phyloP scores from a whole-genome alignment of 2,113 vertebrate species.

The Podarcis cretensis region DNA sequence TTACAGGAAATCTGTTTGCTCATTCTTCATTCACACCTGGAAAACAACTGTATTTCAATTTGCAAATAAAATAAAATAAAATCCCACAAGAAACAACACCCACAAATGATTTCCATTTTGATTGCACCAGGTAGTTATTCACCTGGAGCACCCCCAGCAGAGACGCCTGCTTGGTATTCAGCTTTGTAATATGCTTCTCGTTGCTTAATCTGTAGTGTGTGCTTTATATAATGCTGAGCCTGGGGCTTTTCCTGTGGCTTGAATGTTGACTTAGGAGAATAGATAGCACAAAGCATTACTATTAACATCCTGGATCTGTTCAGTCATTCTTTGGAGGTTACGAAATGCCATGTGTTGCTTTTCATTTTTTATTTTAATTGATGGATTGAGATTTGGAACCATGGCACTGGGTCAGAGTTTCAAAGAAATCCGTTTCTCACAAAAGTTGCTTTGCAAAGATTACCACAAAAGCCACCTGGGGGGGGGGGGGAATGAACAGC shows the following conservation, averaged over 20 bases:
- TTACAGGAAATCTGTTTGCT: background rate
- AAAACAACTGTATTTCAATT: background rate
- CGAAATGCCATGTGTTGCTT: background rate
- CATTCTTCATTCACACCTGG: background rate
- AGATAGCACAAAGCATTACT: background rate
- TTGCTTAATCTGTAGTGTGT: constrained; percentile 15
- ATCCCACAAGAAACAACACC: background rate
- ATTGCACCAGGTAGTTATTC: background rate
- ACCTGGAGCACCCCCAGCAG: background rate
- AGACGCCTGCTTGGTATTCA: background rate
- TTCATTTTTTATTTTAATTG: background rate
- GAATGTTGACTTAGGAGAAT: background rate
- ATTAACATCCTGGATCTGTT: constrained; percentile 11
- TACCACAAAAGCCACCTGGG: background rate
- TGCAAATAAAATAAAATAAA: background rate
- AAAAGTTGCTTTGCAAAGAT: background rate
- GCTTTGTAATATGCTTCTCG: constrained; percentile 12
- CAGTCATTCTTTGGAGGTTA: background rate
- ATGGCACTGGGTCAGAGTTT: background rate
- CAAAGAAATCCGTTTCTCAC: background rate
- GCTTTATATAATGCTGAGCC: constrained; percentile 11
- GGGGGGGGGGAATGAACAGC: too few relatives aligned
- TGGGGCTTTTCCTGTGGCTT: background rate
- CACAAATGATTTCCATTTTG: background rate
- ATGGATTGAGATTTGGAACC: background rate